Evolutionary conservation across 1,140 invertebrate species (phyloP), one percentile per base, ranked within the genome.

Genomic region (Drosophila funebris): DNA sequence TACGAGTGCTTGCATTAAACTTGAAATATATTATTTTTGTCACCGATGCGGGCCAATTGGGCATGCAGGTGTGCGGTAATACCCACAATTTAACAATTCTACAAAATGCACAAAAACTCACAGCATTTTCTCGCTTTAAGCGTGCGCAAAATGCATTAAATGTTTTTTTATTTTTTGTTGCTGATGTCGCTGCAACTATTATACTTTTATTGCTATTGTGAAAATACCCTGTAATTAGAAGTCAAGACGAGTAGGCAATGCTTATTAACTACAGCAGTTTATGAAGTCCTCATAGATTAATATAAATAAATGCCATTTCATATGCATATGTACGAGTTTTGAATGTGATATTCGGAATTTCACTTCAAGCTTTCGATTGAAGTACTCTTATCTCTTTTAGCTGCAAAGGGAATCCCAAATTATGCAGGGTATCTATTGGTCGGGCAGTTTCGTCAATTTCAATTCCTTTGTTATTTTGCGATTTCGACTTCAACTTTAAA

Each of bases 71-170:
- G 83, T 87, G 83, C 83, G 57, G 56, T 76, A 48, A 58, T 53
- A 44, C 41, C 61, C 66, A 39, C 52, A 14, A 53, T 29, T 52
- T n/a, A 41, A 46, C 50, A 71, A 53, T 54, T 64, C 60, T 62
- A 67, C 63, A 60, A 64, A 74, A 76, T 71, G 56, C 62, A 67
- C 43, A 48, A 69, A 31, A 57, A 81, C 64, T 74, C 82, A 87
- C 81, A 87, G 81, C 77, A 85, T 82, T 87, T 85, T 66, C 69
- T 58, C 77, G 81, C 81, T 85, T 67, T 31, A 70, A 84, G 81
- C 77, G 76, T 76, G 69, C 76, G 53, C 77, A 81, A 87, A 85
- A 81, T 87, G 78, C 74, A 87, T 85, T 85, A 71, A 85, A 81
- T 73, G 76, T 41, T 76, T 48, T 73, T 80, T 37, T 73, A 73